Base-by-base conservation (phyloP, 1,140 invertebrate genomes). In the Temnothorax nylanderi region DNA sequence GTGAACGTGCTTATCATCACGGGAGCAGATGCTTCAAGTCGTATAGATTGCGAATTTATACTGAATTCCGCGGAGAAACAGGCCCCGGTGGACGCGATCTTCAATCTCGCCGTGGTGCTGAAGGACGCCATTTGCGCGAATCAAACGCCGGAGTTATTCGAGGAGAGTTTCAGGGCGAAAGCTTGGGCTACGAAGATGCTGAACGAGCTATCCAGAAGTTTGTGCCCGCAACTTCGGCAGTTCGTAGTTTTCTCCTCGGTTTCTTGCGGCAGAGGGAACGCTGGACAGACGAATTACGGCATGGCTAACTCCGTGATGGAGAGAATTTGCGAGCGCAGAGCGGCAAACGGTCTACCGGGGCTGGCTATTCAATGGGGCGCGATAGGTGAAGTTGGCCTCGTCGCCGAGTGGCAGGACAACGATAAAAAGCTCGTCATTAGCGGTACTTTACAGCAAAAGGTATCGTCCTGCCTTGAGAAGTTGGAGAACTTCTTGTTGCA, bases 211-310 rank as follows among this genome's bases (percentile, higher is more conserved):
- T 95, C 96, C 0, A 94, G 96, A 82, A 94, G 92, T 67, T 82
- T 96, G 62, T 96, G 96, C 88, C 95, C 96, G 1, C 41, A 94
- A 16, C 93, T 96, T 32, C 88, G 94, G 54, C 93, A 96, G 41
- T 97, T 97, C 82, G 96, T 96, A 10, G 96, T 97, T 0, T 98
- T 98, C 92, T 98, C 98, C 2, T 98, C 97, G 13, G 96, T 98
- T 4, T 96, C 96, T 67, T 97, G 97, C 93, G 97, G 98, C 7
- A 95, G 97, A 85, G 98, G 98, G 65, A 98, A 98, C 93, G 95
- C 96, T 72, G 98, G 97, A 3, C 98, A 98, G 92, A 96, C 96
- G 0, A 98, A 98, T 93, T 98, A 98, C 92, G 98, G 96, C 56
- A 95, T 96, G 95, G 94, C 96, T 0, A 97, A 97, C 78, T 96